These are phyloP conservation scores for Drosophila tani DNA, from an alignment of 1,140 invertebrate genomes.

Conservation along the genomic window DNA sequence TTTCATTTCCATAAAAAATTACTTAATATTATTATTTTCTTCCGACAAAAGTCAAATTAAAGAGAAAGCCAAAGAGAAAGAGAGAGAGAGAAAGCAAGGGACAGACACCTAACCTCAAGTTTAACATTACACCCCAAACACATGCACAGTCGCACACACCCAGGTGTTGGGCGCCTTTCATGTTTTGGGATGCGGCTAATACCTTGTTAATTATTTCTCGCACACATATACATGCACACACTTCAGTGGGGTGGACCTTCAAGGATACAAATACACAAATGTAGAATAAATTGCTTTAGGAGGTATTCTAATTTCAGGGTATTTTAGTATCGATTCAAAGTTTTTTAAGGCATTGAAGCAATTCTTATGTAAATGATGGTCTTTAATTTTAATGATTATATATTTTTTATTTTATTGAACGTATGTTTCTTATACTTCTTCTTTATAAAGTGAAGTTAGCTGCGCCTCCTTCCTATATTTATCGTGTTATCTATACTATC, in stretches of 20 bases:
- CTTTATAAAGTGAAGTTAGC: no score
- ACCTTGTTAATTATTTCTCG: slow-evolving; percentile 50
- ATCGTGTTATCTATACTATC: no score
- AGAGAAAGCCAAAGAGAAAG: neutral
- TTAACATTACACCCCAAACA: slow-evolving; percentile 23
- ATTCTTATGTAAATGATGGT: no score
- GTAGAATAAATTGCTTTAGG: neutral
- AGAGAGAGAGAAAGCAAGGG: neutral
- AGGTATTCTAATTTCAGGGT: no score
- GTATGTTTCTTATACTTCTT: no score
- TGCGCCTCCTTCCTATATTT: no score
- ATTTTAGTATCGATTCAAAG: no score
- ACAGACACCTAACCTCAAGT: slow-evolving; percentile 23
- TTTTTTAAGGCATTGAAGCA: no score
- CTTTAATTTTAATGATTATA: no score
- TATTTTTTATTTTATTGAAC: no score
- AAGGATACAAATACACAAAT: neutral
- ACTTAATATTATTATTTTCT: slow-evolving; percentile 1
- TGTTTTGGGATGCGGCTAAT: slow-evolving; percentile 37
- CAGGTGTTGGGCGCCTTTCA: slow-evolving; percentile 2
- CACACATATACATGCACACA: slow-evolving; percentile 20
- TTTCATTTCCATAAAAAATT: slow-evolving; percentile 1
- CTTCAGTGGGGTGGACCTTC: slow-evolving; percentile 17
- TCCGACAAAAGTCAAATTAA: neutral
- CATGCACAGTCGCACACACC: slow-evolving; percentile 5